Conservation (phyloP, 2,797 vertebrate genomes). For the Gallinago nigripennis region DNA sequence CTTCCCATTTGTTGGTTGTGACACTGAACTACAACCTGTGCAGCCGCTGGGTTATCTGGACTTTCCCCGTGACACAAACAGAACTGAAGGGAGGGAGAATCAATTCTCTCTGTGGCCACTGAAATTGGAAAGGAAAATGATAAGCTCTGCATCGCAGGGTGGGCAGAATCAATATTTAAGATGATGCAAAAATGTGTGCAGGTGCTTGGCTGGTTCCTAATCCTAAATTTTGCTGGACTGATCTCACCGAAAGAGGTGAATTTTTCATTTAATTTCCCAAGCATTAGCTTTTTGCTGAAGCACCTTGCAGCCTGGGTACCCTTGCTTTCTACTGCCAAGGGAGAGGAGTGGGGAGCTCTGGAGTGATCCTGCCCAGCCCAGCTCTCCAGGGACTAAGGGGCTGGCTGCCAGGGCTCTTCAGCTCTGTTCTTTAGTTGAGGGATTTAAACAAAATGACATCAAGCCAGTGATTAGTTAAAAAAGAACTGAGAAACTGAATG, state of each 20-base stretch:
- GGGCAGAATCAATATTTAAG: not conserved
- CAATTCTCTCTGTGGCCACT: not conserved
- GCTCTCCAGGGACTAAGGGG: not conserved
- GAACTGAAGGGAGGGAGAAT: not conserved
- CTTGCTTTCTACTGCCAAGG: not conserved
- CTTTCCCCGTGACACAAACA: not conserved
- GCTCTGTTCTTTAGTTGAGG: not conserved
- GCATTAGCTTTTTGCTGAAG: not conserved
- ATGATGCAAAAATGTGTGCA: not conserved
- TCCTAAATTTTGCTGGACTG: not conserved
- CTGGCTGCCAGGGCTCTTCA: not conserved
- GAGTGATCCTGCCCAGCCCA: not conserved
- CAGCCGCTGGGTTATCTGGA: not conserved
- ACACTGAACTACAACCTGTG: not conserved
- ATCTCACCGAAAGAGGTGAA: not conserved
- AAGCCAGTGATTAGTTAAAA: not conserved
- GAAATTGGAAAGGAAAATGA: not conserved
- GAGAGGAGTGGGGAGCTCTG: not conserved
- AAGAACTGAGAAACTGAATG: not conserved
- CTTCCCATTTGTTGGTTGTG: not conserved
- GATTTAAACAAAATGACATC: not conserved
- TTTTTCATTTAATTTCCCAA: not conserved
- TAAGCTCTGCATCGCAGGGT: fast-evolving
- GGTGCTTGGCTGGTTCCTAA: not conserved
- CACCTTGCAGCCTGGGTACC: not conserved